These are phyloP conservation scores for Saccopteryx leptura DNA, from an alignment of 2,113 vertebrate genomes.

Conservation along the genomic window DNA sequence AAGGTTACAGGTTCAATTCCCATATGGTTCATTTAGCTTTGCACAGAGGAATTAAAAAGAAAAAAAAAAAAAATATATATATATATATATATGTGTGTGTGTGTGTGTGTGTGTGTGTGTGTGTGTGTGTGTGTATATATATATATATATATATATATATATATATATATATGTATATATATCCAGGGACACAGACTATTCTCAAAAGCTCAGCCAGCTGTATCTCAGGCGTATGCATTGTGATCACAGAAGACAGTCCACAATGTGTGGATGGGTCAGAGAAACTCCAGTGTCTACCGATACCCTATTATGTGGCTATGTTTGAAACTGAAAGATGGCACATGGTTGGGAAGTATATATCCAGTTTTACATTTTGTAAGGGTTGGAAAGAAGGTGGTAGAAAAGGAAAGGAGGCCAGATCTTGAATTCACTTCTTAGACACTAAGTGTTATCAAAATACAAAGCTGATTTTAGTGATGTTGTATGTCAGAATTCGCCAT, in stretches of 20 bases:
- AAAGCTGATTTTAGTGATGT: not conserved
- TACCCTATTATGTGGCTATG: not conserved
- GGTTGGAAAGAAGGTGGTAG: not conserved
- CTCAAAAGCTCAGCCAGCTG: conserved; percentile 24
- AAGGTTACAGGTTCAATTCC: conserved; percentile 75
- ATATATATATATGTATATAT: too few relatives aligned
- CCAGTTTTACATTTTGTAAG: not conserved
- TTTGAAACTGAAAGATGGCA: not conserved
- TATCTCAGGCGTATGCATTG: not conserved
- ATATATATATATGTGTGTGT: too few relatives aligned
- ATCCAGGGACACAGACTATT: not conserved
- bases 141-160: too few relatives aligned
- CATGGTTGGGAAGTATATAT: not conserved
- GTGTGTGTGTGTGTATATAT: too few relatives aligned
- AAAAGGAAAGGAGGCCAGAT: not conserved
- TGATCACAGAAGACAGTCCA: not conserved
- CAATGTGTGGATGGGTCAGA: not conserved
- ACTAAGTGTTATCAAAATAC: not conserved
- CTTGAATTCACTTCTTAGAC: not conserved
- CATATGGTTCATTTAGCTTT: conserved; percentile 57
- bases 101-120: too few relatives aligned
- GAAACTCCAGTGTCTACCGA: not conserved
- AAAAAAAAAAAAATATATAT: not conserved
- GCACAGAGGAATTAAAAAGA: not conserved
- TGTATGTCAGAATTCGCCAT: not conserved